phyloP scores from a whole-genome alignment of 2,113 vertebrate genomes.

The Mionectes macconnelli region DNA sequence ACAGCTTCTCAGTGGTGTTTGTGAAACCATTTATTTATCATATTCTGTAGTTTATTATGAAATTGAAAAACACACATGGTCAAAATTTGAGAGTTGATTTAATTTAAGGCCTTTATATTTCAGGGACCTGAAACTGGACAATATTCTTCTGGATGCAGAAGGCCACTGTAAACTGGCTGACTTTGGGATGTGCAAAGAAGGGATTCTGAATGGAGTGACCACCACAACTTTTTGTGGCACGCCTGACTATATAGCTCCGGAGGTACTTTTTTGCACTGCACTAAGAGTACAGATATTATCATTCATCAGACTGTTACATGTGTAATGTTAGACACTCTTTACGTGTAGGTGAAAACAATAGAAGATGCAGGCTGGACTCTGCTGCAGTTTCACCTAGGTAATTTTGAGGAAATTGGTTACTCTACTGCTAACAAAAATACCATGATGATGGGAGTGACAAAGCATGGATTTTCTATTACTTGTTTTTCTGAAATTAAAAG shows the following conservation, averaged over 20 bases:
- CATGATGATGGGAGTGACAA: neutral
- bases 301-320: neutral
- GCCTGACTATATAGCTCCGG: conserved; percentile 96
- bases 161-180: conserved; percentile 98
- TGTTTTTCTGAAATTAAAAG: neutral
- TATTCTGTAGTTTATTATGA: neutral
- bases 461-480: neutral
- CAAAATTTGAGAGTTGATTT: neutral
- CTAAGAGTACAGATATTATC: neutral
- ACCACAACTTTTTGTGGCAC: conserved; percentile 99
- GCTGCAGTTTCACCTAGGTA: neutral
- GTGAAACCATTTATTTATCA: neutral
- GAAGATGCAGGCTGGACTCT: neutral
- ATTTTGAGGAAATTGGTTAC: neutral
- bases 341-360: neutral
- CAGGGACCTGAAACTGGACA: conserved; percentile 99
- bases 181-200: conserved; percentile 99
- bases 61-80: neutral
- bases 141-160: conserved; percentile 97
- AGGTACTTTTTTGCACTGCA: conserved; percentile 76
- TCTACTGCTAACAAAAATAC: neutral
- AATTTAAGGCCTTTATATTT: neutral
- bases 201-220: conserved; percentile 93
- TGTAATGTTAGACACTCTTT: neutral
- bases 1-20: neutral